phyloP scores from a whole-genome alignment of 2,113 vertebrate genomes.

The Pelobates fuscus region DNA sequence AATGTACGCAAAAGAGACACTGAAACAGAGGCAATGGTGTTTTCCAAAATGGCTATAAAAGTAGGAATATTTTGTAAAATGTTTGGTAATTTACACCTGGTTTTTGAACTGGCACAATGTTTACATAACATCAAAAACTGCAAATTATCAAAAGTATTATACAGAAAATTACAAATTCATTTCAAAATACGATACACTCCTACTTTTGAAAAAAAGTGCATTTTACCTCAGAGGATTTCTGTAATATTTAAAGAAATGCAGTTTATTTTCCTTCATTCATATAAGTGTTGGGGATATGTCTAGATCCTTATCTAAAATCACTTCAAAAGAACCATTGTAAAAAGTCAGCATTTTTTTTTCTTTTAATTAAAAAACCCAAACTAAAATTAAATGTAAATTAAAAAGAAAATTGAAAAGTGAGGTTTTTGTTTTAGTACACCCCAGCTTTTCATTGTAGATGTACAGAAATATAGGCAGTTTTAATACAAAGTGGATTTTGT shows the following conservation, averaged over 20 bases:
- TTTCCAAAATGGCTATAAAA: conserved; percentile 88
- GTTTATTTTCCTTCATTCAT: conserved; percentile 48
- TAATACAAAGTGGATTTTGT: conserved; percentile 20
- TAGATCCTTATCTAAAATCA: conserved; percentile 55
- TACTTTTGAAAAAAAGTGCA: conserved; percentile 81
- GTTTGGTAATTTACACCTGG: conserved; percentile 81
- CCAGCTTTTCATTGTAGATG: conserved; percentile 14
- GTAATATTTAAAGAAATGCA: conserved; percentile 62
- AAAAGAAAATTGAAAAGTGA: conserved; percentile 48
- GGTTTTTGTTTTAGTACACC: conserved; percentile 7
- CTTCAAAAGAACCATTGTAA: conserved; percentile 53
- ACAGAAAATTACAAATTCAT: conserved; percentile 94
- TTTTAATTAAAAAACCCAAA: conserved; percentile 52
- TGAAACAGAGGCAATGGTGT: conserved; percentile 15
- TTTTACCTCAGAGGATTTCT: conserved; percentile 70
- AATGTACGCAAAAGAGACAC: conserved; percentile 31
- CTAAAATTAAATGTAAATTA: conserved; percentile 12
- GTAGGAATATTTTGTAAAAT: conserved; percentile 94
- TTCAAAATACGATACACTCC: conserved; percentile 96
- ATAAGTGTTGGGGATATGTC: conserved; percentile 52
- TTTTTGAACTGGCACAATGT: conserved; percentile 90
- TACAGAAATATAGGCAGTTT: conserved; percentile 46
- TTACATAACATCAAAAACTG: conserved; percentile 95
- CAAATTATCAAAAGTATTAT: conserved; percentile 95
- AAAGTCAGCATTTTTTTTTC: conserved; percentile 54